These are phyloP conservation scores for Limnothrissa miodon DNA, from an alignment of 2,113 vertebrate species.

Conservation along the genomic window DNA sequence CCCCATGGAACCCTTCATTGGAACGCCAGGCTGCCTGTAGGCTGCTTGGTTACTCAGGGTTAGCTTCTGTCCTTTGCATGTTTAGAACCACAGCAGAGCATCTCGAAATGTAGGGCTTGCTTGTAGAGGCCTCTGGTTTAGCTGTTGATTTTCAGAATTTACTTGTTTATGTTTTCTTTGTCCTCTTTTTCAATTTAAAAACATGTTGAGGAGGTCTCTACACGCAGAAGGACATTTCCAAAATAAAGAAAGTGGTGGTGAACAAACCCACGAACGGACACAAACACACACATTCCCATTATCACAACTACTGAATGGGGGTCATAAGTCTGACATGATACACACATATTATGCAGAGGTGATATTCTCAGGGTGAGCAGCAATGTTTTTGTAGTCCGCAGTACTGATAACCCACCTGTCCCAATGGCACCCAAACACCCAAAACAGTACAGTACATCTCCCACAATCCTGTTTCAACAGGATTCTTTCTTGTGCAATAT, in stretches of 20 bases:
- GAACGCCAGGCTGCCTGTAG: not conserved
- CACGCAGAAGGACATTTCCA: conserved; percentile 12
- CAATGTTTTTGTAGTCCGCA: conserved; percentile 11
- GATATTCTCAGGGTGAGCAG: conserved; percentile 19
- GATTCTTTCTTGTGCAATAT: conserved; percentile 10
- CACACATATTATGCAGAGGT: conserved; percentile 6
- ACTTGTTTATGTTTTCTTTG: not conserved
- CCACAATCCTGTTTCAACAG: not conserved
- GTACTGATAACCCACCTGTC: not conserved
- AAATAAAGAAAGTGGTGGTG: not conserved
- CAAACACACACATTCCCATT: not conserved
- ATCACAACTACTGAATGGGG: conserved; percentile 35
- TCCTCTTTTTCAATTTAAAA: not conserved
- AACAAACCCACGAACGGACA: conserved; percentile 16
- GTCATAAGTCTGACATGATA: not conserved
- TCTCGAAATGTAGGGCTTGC: not conserved
- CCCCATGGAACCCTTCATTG: not conserved
- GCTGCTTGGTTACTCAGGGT: not conserved
- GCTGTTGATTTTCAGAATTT: too few species aligned
- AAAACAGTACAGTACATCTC: not conserved
- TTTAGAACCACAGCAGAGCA: not conserved
- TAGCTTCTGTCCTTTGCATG: not conserved
- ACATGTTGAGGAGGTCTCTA: not conserved
- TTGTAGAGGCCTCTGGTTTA: not conserved
- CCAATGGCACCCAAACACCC: conserved; percentile 11